Evolutionary conservation across 2,797 vertebrate species (phyloP), one percentile per base, ranked within the genome.

Genomic region (Netta rufina): DNA sequence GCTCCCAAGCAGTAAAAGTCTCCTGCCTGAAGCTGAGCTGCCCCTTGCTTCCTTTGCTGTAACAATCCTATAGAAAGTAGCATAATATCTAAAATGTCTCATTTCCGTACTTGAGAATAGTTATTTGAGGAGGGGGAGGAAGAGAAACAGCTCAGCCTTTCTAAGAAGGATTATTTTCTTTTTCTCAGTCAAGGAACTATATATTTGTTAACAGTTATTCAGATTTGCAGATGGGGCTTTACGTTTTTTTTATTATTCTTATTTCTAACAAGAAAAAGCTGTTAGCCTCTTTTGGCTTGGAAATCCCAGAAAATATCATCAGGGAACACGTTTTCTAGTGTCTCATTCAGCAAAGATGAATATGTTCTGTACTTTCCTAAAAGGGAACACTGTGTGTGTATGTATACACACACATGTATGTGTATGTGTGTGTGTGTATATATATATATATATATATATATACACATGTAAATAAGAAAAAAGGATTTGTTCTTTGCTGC

Each of bases 351-450:
- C 43, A 83, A 70, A 87, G 20, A 67, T 81, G 45, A 72, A 95
- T 92, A 72, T 27, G 33, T 83, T 84, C 84, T 96, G 11, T 88
- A 43, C 78, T 95, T 95, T 84, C 38, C 36, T 93, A 70, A 8
- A 95, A 77, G 95, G 58, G 62, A 96, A 71, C 61, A 51, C 49
- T 8, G 49, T 25, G 49, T 25, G 13, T 49, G 47, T 49, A 2
- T 22, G 6, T 22, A 14, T 8, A 51, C 24, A 25, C 49, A 25
- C 24, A 47, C 3, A 22, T 4, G 6, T 47, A 4, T 43, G 18
- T 43, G 1, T 45, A 8, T 45, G 43, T 45, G 18, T 45, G 2
- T 49, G 7, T 24, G 36, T 36, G 33, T 33, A 33, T 33, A 33
- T 33, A 33, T 33, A 33, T 33, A 7, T 49, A 25, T 49, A 24